These are phyloP conservation scores for Physella acuta DNA, from an alignment of 1,140 invertebrate genomes.

Conservation along the genomic window DNA sequence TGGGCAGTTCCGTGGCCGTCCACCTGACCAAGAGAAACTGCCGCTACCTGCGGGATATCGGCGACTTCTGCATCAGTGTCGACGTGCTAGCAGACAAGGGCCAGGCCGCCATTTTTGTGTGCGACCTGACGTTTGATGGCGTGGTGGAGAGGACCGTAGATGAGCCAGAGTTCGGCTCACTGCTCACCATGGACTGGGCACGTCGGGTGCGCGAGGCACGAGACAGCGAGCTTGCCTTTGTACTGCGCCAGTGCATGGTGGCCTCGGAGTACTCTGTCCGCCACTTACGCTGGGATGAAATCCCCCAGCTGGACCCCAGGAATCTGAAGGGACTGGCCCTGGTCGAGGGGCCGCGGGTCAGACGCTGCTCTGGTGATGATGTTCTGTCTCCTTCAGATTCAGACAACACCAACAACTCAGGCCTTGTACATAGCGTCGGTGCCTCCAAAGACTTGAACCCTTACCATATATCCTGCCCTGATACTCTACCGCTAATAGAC, in stretches of 20 bases:
- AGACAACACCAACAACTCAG: not conserved
- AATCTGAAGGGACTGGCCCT: not conserved
- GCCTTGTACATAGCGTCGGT: no score
- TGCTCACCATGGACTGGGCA: constrained; percentile 30
- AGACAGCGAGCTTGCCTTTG: constrained; percentile 22
- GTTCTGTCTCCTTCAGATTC: no score
- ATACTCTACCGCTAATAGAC: no score
- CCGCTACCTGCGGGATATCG: constrained; percentile 14
- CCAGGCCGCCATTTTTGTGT: not conserved
- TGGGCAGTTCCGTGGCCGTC: constrained; percentile 26
- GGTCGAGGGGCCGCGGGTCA: not conserved
- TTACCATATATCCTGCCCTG: no score
- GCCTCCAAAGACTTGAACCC: no score
- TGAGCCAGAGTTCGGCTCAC: constrained; percentile 11
- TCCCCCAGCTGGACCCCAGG: constrained; percentile 13
- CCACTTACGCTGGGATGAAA: constrained; percentile 29
- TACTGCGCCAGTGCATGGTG: constrained; percentile 29
- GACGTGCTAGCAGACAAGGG: not conserved
- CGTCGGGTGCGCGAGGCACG: not conserved
- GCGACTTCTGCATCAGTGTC: constrained; percentile 29
- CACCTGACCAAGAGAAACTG: constrained; percentile 17
- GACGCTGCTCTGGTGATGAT: no score
- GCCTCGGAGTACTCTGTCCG: constrained; percentile 27
- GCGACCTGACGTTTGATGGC: constrained; percentile 12
- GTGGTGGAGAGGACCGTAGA: constrained; percentile 14